Evolutionary conservation across 2,113 vertebrate species (phyloP), one percentile per base, ranked within the genome.

Genomic region (Chionodraco myersi): DNA sequence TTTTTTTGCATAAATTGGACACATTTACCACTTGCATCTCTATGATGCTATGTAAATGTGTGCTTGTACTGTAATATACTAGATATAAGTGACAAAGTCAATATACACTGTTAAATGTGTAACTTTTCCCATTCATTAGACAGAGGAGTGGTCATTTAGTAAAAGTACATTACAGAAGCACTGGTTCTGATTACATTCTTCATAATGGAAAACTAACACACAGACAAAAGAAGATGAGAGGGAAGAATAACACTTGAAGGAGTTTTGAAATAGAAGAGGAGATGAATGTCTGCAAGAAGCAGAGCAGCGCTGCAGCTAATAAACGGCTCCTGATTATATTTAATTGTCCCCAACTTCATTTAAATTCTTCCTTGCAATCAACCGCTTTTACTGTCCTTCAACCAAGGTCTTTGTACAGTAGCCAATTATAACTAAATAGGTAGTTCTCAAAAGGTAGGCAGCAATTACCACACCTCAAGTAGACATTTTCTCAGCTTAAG

Each of bases 1-100:
- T 80, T 82, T 87, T 72, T 56, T 76, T 77, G 72, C 63, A 76
- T 72, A 78, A 84, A 89, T 76, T 82, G 80, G 75, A 63, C 78
- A 84, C 79, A 76, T 88, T 86, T 74, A 77, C 67, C 75, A 85
- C 71, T 75, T 53, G 57, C 73, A 56, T 72, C 65, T 71, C 63
- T 61, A 1, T n/a, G 49, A 66, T 1, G n/a, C 23, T 44, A 48
- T 72, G 75, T 66, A 72, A 72, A 69, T 52, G 51, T 53, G 6
- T 21, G 11, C 41, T 53, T 51, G 59, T 34, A 53, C 7, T 26
- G 34, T 48, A 12, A 52, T 10, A 30, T 47, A 51, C 79, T 48
- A 57, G 8, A 83, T 64, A 68, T 77, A 23, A 56, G 21, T 14
- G 45, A 64, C 51, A 45, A 44, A n/a, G 34, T 13, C 23, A 23